A percentile compares a stretch with the other conserved stretches of the same genome.
phyloP scores from a whole-genome alignment of 1,140 invertebrate species.

The Oedothorax gibbosus region DNA sequence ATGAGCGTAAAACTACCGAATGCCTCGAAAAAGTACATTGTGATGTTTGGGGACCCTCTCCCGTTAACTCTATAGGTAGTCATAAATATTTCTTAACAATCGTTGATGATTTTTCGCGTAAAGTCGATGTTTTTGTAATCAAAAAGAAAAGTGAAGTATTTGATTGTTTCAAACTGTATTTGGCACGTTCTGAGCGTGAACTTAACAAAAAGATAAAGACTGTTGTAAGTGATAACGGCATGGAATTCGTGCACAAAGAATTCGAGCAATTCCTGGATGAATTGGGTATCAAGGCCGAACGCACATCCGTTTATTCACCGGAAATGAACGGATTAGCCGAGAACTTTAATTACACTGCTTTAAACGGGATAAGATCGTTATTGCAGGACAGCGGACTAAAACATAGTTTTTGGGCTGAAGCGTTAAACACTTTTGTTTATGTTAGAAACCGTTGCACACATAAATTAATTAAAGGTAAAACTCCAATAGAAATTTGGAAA shows the following conservation, averaged over 20 bases:
- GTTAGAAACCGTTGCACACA: neutral
- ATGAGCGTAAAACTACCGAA: neutral
- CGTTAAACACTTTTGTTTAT: neutral
- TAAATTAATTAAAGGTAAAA: neutral
- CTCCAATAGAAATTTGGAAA: conserved; percentile 1
- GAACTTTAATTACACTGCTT: neutral
- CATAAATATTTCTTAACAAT: conserved; percentile 12
- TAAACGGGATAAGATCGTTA: neutral
- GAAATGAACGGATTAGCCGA: neutral
- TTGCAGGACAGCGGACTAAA: conserved; percentile 1
- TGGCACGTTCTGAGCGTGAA: neutral
- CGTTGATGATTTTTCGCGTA: neutral
- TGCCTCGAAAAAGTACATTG: neutral
- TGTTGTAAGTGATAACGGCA: neutral
- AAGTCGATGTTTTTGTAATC: neutral
- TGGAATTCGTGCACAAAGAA: conserved; percentile 9
- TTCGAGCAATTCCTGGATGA: neutral
- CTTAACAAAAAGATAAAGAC: neutral
- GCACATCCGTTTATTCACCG: neutral
- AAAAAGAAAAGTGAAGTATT: neutral
- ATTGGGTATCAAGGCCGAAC: neutral
- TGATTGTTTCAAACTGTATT: neutral
- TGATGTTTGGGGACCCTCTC: neutral
- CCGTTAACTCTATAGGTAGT: neutral
- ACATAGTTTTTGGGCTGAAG: conserved; percentile 12